These are phyloP conservation scores for Ostrea denselamellosa DNA, from an alignment of 1,140 invertebrate species.

Conservation along the genomic window DNA sequence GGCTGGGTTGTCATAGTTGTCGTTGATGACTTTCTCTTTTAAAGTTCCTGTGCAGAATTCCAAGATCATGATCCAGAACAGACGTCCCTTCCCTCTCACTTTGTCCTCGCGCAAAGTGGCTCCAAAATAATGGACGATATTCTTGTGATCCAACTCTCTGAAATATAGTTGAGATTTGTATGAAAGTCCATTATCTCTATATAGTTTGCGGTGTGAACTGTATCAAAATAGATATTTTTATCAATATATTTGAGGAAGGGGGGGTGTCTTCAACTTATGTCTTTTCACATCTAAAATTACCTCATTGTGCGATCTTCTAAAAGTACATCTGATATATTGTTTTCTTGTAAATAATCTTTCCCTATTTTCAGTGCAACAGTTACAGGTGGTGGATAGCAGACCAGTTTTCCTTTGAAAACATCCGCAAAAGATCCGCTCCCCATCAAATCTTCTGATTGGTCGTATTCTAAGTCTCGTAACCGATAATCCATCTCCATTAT, in stretches of 20 bases:
- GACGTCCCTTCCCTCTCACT: conserved; percentile 15
- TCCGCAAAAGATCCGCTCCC: conserved; percentile 72
- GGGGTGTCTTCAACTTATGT: not conserved
- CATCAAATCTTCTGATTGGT: conserved; percentile 52
- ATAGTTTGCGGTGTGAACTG: too few species aligned
- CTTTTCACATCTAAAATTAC: conserved; percentile 48
- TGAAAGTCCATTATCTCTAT: too few species aligned
- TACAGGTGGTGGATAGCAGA: not conserved
- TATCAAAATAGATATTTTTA: too few species aligned
- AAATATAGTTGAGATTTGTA: not conserved
- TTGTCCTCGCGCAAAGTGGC: conserved; percentile 52
- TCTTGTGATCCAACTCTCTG: conserved; percentile 56
- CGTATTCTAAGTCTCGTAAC: conserved; percentile 60
- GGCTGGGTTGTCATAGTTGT: conserved; percentile 54
- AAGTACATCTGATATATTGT: conserved; percentile 68
- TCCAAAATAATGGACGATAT: conserved; percentile 67
- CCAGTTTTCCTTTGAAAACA: conserved; percentile 63
- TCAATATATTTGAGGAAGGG: too few species aligned
- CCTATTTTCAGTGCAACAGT: conserved; percentile 70
- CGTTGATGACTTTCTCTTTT: conserved; percentile 49
- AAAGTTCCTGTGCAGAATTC: conserved; percentile 65
- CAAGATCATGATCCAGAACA: conserved; percentile 65
- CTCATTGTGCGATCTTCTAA: conserved; percentile 66
- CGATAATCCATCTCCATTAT: conserved; percentile 69
- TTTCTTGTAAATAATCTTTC: conserved; percentile 61